These are phyloP conservation scores for Epinephelus coioides DNA, from an alignment of 2,797 vertebrate species.

Conservation along the genomic window DNA sequence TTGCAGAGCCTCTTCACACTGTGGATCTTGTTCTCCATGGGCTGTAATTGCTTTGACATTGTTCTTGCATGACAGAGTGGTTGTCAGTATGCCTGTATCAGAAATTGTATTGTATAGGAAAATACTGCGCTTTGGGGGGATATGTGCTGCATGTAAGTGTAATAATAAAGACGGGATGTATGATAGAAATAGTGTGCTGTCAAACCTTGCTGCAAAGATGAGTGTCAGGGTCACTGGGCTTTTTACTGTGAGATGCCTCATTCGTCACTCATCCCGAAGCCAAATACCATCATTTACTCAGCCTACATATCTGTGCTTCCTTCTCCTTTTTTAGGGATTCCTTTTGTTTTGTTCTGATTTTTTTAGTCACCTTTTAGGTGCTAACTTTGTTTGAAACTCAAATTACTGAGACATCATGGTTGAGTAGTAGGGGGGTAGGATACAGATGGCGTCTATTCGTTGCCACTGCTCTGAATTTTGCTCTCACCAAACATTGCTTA, in stretches of 20 bases:
- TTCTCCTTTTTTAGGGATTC: background rate
- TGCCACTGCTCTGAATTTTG: slow-evolving; percentile 4
- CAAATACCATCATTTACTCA: background rate
- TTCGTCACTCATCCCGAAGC: background rate
- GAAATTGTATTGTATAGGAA: slow-evolving; percentile 43
- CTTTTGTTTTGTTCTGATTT: background rate
- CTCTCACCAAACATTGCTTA: slow-evolving; percentile 11
- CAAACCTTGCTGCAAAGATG: slow-evolving; percentile 1
- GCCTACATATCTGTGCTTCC: background rate
- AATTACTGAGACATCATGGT: slow-evolving; percentile 14
- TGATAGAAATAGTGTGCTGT: slow-evolving; percentile 24
- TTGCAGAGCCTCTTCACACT: slow-evolving; percentile 32
- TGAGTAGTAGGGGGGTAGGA: background rate
- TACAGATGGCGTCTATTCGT: background rate
- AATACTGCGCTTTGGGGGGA: slow-evolving; percentile 7
- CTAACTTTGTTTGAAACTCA: slow-evolving; percentile 21
- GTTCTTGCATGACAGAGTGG: slow-evolving; percentile 49
- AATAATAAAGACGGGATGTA: slow-evolving; percentile 34
- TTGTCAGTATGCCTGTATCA: slow-evolving; percentile 33
- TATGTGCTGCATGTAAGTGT: slow-evolving; percentile 16
- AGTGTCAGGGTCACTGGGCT: background rate
- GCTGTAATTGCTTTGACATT: slow-evolving; percentile 61
- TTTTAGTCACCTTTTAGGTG: background rate
- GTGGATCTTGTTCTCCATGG: slow-evolving; percentile 33
- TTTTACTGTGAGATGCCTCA: slow-evolving; percentile 1